Conservation (phyloP, 2,113 vertebrate genomes). For the Oplegnathus fasciatus region DNA sequence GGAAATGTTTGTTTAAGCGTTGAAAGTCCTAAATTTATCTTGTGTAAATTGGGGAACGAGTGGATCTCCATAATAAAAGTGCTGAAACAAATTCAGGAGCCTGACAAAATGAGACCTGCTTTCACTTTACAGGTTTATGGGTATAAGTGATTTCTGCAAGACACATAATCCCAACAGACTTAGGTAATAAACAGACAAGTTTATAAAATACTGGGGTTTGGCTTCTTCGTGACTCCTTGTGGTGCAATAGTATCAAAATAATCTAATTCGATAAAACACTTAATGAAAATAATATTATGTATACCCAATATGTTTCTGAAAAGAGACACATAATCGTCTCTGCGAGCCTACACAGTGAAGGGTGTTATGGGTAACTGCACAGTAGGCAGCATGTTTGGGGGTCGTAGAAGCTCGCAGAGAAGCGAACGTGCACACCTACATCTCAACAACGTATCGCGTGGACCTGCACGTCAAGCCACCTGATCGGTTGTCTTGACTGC, state of each 20-base stretch:
- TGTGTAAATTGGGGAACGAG: constrained; percentile 26
- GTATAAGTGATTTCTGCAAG: not conserved
- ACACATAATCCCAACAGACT: not conserved
- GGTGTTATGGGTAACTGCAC: not conserved
- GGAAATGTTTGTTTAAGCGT: constrained; percentile 57
- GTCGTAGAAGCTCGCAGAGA: too few species aligned
- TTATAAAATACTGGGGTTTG: not conserved
- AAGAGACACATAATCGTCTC: not conserved
- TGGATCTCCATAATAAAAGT: not conserved
- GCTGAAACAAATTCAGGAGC: not conserved
- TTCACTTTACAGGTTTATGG: not conserved
- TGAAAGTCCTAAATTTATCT: constrained; percentile 44
- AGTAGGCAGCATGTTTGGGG: too few species aligned
- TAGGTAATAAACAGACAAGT: not conserved
- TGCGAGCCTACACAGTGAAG: not conserved
- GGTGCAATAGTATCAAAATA: not conserved
- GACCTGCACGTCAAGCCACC: too few species aligned
- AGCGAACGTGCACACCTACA: too few species aligned
- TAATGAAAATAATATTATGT: not conserved
- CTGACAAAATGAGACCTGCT: not conserved
- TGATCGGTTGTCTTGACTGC: not conserved
- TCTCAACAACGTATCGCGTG: too few species aligned
- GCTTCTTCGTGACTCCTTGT: not conserved
- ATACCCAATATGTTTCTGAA: not conserved
- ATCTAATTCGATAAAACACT: not conserved